phyloP scores from a whole-genome alignment of 2,797 vertebrate species.

The Myotis findleyi region DNA sequence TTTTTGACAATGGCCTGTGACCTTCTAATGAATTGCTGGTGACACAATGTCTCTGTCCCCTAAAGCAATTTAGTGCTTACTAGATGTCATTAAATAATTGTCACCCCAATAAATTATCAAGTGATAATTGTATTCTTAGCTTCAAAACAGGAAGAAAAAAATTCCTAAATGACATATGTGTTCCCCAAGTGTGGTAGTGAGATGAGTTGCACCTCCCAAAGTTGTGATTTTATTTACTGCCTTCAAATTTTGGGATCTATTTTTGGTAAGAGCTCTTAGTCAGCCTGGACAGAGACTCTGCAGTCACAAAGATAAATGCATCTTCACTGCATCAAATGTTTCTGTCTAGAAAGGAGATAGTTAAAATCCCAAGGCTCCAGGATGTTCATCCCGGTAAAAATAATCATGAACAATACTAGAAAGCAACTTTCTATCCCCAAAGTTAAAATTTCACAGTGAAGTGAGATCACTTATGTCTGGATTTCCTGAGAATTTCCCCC shows the following conservation, averaged over 20 bases:
- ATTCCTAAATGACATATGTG: constrained; percentile 84
- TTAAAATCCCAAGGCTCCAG: constrained; percentile 59
- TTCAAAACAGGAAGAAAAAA: constrained; percentile 87
- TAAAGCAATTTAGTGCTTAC: constrained; percentile 82
- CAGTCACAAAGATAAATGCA: constrained; percentile 55
- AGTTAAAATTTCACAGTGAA: constrained; percentile 62
- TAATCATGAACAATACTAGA: constrained; percentile 63
- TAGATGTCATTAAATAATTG: constrained; percentile 84
- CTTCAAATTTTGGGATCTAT: constrained; percentile 82
- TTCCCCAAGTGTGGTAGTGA: constrained; percentile 84
- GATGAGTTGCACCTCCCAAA: constrained; percentile 83
- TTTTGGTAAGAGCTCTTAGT: constrained; percentile 74
- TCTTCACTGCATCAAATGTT: constrained; percentile 69
- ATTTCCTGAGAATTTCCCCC: constrained; percentile 78
- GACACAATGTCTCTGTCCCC: constrained; percentile 78
- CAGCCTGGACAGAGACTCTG: constrained; percentile 69
- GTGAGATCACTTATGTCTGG: constrained; percentile 61
- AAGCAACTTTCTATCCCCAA: constrained; percentile 66
- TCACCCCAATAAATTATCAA: constrained; percentile 86
- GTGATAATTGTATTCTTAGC: constrained; percentile 86
- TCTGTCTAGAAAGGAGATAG: neutral
- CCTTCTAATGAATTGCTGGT: constrained; percentile 84
- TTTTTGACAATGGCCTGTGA: constrained; percentile 71
- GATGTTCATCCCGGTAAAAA: neutral
- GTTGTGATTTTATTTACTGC: constrained; percentile 80